These are phyloP conservation scores for Seira musarum DNA, from an alignment of 2,888 invertebrate genomes.

Conservation along the genomic window DNA sequence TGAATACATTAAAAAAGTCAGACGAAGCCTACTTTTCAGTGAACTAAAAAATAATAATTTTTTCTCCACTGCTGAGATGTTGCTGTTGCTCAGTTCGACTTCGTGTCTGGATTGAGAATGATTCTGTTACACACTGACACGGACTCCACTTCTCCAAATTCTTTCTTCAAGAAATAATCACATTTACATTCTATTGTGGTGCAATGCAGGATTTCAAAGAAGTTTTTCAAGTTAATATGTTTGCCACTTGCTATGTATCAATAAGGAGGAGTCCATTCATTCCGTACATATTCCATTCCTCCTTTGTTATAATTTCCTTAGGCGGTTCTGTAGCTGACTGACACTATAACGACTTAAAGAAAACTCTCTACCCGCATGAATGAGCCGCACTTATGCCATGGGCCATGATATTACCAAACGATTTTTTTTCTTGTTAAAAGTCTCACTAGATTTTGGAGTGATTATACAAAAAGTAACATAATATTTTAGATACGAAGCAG, in stretches of 20 bases:
- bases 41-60: no score
- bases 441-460: not conserved
- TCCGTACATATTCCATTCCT: not conserved
- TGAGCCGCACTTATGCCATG: constrained; percentile 12
- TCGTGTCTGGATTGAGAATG: constrained; percentile 35
- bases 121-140: constrained; percentile 24
- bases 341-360: no score
- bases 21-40: no score
- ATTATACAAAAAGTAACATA: not conserved
- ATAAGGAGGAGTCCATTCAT: constrained; percentile 19
- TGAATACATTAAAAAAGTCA: no score
- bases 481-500: no score
- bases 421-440: not conserved
- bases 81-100: constrained; percentile 15
- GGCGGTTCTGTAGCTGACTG: not conserved
- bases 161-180: not conserved
- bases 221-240: no score
- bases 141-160: constrained; percentile 15
- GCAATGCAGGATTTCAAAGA: constrained; percentile 40
- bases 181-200: constrained; percentile 30
- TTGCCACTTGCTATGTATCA: not conserved
- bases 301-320: not conserved
- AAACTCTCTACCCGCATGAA: constrained; percentile 27
- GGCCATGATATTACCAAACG: not conserved
- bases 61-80: no score